These are phyloP conservation scores for Pseudocheirus occidentalis DNA, from an alignment of 2,797 vertebrate genomes.

Conservation along the genomic window DNA sequence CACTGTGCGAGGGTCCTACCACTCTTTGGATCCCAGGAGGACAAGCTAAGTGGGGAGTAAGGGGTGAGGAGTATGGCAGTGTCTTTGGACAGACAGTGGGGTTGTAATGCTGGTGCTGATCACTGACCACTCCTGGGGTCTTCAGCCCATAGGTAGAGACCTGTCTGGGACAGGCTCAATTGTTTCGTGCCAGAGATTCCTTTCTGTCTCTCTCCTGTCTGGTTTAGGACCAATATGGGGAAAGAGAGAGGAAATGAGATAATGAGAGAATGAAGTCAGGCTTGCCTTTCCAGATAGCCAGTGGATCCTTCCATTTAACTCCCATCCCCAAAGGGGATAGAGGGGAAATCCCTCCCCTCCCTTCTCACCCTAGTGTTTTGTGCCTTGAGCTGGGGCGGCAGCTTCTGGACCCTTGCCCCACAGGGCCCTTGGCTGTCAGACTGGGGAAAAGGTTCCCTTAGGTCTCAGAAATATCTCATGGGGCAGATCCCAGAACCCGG, in stretches of 20 bases:
- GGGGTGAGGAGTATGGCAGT: neutral
- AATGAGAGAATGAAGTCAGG: neutral
- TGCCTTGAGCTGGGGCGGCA: slow-evolving; percentile 76
- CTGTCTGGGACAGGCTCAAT: neutral
- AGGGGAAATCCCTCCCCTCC: slow-evolving; percentile 43
- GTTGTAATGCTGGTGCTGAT: neutral
- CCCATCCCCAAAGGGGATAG: slow-evolving; percentile 37
- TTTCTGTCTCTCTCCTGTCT: slow-evolving; percentile 32
- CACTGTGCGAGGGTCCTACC: neutral
- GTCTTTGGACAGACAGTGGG: neutral
- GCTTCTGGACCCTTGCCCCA: slow-evolving; percentile 21
- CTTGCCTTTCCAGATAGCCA: neutral
- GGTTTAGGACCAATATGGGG: slow-evolving; percentile 33
- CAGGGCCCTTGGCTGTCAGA: neutral
- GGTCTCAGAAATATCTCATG: slow-evolving; percentile 52
- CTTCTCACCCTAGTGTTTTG: slow-evolving; percentile 42
- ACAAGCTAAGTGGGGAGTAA: neutral
- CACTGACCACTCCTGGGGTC: neutral
- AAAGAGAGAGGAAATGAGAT: slow-evolving; percentile 3
- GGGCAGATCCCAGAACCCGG: slow-evolving; percentile 28
- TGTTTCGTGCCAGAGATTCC: neutral
- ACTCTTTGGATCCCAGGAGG: neutral
- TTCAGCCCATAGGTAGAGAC: neutral
- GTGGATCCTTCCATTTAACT: slow-evolving; percentile 26
- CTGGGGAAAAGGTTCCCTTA: slow-evolving; percentile 54